Conservation (phyloP, 2,113 vertebrate genomes). For the Tamias sibiricus region DNA sequence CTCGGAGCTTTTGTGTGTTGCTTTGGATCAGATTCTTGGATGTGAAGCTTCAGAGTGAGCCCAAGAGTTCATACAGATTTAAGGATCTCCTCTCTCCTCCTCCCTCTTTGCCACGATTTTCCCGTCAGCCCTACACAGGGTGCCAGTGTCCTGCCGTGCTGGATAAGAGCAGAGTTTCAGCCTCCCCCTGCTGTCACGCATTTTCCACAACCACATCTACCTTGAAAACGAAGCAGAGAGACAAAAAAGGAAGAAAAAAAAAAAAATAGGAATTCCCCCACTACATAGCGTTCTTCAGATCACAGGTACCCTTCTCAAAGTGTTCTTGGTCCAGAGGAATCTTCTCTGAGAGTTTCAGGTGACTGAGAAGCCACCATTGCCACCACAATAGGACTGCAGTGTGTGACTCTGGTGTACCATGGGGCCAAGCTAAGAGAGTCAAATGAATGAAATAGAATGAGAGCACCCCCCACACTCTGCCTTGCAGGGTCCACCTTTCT, state of each 20-base stretch:
- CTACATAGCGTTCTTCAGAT: neutral
- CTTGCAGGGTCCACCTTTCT: neutral
- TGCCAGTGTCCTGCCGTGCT: neutral
- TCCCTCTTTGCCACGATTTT: neutral
- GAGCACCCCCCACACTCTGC: neutral
- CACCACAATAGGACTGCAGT: neutral
- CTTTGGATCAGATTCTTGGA: neutral
- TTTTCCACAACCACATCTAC: neutral
- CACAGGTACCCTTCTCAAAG: neutral
- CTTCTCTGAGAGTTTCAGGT: neutral
- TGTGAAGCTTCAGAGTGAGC: neutral
- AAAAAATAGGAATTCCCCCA: neutral
- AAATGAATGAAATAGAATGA: neutral
- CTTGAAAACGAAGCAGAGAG: neutral
- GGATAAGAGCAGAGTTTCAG: neutral
- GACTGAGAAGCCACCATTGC: neutral
- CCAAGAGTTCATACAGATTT: neutral
- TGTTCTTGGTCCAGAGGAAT: neutral
- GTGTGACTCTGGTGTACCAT: neutral
- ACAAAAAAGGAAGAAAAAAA: neutral
- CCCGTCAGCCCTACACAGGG: neutral
- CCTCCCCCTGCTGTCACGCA: no score
- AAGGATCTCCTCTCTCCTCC: neutral
- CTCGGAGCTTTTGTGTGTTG: neutral
- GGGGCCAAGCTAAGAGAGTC: neutral